Base-by-base conservation (phyloP, 2,888 invertebrate genomes). In the Gortyna flavago region DNA sequence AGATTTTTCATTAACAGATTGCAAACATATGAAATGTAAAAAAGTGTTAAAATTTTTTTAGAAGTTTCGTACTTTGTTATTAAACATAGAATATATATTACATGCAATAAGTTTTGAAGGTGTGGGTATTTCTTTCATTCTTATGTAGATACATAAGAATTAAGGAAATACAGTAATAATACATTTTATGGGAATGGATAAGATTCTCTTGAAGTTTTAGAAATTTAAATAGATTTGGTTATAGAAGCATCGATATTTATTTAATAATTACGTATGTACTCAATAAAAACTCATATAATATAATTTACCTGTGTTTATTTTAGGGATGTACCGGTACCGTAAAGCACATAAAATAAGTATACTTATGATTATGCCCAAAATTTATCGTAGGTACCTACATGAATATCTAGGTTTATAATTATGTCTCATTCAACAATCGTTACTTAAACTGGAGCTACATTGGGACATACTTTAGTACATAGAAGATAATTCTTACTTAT, bases 391-490 rank as follows among this genome's bases (percentile, higher is more conserved):
- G 51, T 51, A 64, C n/a, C n/a, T n/a, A n/a, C 21, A n/a, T 62
- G n/a, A 35, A 44, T 29, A 51, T 32, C 21, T n/a, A 59, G 35
- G 35, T 16, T 41, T 21, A 54, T 35, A 41, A 44, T 44, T n/a
- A 72, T 35, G 25, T 38, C 44, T n/a, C 1, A n/a, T 18, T 48
- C 38, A 29, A 71, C 11, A 48, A 41, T 41, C 16, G 5, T 18
- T 70, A 32, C 18, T 35, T 29, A 21, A 78, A 62, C 84, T 81
- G 84, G 67, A 78, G 62, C 35, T 83, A 64, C 4, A 16, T 72
- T 72, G 51, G 59, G 72, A 51, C 29, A 59, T 74, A 74, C 7
- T 44, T n/a, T 35, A 77, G 16, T 71, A 16, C 0, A 21, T 29
- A 54, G 44, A 64, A 48, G 21, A 79, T 75, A 71, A 62, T 66